Percentiles rank a stretch among this genome's conserved stretches.
phyloP scores from a whole-genome alignment of 2,113 vertebrate species.

The Trinectes maculatus region DNA sequence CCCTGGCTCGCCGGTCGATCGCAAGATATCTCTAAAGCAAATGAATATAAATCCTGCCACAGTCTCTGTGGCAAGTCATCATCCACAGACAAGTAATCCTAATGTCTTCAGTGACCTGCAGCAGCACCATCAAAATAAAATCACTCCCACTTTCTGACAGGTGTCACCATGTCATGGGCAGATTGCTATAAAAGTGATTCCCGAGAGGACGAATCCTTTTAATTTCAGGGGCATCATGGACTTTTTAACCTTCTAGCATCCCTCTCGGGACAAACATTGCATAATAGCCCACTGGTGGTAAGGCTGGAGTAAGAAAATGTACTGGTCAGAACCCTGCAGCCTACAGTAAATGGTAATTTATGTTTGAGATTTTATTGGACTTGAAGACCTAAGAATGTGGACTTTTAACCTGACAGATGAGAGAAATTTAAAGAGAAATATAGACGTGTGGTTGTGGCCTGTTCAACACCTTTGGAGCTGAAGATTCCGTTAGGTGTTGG shows the following conservation, averaged over 20 bases:
- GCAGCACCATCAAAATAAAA: constrained; percentile 14
- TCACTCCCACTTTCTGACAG: constrained; percentile 12
- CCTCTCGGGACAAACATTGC: not conserved
- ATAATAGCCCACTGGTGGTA: not conserved
- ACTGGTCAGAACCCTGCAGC: too few relatives aligned
- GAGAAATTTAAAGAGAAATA: not conserved
- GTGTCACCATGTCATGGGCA: constrained; percentile 4
- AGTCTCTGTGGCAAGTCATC: not conserved
- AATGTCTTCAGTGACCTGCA: constrained; percentile 26
- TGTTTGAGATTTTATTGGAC: too few relatives aligned
- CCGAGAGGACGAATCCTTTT: not conserved
- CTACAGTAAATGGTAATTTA: too few relatives aligned
- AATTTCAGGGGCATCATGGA: not conserved
- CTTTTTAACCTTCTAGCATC: not conserved
- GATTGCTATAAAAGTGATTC: not conserved
- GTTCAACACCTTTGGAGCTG: too few relatives aligned
- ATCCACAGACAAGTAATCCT: not conserved
- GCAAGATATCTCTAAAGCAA: not conserved
- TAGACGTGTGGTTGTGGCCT: not conserved
- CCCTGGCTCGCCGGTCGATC: not conserved
- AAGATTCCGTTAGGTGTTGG: too few relatives aligned
- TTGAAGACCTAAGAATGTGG: too few relatives aligned
- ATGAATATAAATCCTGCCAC: not conserved
- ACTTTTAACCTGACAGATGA: not conserved
- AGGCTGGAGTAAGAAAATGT: too few relatives aligned